These are phyloP conservation scores for Sturnira hondurensis DNA, from an alignment of 2,113 vertebrate species.

Conservation along the genomic window DNA sequence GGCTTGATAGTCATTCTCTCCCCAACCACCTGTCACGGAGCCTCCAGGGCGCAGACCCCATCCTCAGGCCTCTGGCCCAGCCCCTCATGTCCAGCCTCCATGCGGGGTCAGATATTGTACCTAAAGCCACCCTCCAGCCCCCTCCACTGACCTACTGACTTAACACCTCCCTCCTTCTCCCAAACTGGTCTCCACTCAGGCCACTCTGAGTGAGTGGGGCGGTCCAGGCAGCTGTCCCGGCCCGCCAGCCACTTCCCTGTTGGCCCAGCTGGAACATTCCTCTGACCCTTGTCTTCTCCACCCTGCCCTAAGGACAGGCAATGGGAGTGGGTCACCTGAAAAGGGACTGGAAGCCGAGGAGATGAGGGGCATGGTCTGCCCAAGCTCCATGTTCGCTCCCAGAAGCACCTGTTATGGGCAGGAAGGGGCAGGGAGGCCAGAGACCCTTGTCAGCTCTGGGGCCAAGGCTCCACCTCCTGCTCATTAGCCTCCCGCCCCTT, in stretches of 20 bases:
- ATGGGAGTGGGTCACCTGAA: not conserved
- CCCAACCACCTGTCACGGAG: not conserved
- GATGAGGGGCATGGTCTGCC: not conserved
- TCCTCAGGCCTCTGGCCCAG: not conserved
- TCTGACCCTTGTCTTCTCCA: not conserved
- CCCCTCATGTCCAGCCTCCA: not conserved
- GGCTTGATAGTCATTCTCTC: not conserved
- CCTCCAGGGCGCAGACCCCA: not conserved
- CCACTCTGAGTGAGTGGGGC: not conserved
- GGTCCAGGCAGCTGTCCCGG: not conserved
- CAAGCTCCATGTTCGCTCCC: not conserved
- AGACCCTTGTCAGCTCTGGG: not conserved
- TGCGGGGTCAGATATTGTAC: not conserved
- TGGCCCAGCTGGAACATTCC: not conserved
- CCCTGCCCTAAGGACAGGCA: not conserved
- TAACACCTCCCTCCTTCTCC: too few species aligned
- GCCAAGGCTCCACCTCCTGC: not conserved
- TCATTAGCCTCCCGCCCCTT: not conserved
- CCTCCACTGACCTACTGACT: not conserved
- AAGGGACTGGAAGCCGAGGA: not conserved
- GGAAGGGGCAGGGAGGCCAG: accelerated
- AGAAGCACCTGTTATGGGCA: not conserved
- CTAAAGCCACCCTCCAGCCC: not conserved
- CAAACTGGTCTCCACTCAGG: too few species aligned
- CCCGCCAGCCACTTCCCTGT: not conserved